Percentiles rank a stretch among this genome's conserved stretches.
These are phyloP conservation scores for Cephus runcator DNA, from an alignment of 2,888 invertebrate species.

Conservation along the genomic window DNA sequence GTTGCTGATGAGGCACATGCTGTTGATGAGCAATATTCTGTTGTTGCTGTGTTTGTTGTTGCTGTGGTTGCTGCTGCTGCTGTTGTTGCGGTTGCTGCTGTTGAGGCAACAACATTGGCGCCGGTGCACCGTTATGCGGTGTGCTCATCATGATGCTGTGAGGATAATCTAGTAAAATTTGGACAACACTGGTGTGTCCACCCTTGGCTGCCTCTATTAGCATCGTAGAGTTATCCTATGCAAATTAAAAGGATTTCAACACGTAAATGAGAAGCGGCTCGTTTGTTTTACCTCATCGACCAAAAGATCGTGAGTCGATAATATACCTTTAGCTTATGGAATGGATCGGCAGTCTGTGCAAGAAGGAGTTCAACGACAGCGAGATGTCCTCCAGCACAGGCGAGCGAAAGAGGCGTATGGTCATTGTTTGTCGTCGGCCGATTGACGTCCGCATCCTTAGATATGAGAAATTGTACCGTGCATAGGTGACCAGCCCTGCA, in stretches of 20 bases:
- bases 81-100: slow-evolving; percentile 45
- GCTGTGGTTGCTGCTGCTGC: slow-evolving; percentile 34
- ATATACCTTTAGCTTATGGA: slow-evolving; percentile 89
- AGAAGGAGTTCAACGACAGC: slow-evolving; percentile 93
- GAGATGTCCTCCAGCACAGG: slow-evolving; percentile 96
- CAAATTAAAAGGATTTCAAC: not conserved
- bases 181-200: slow-evolving; percentile 95
- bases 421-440: slow-evolving; percentile 93
- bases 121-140: slow-evolving; percentile 56
- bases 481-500: slow-evolving; percentile 95
- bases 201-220: slow-evolving; percentile 98
- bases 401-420: slow-evolving; percentile 95
- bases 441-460: slow-evolving; percentile 87
- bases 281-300: not conserved
- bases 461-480: slow-evolving; percentile 95
- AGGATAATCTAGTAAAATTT: slow-evolving; percentile 93
- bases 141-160: slow-evolving; percentile 81
- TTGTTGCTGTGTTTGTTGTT: slow-evolving; percentile 65
- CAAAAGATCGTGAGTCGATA: not conserved
- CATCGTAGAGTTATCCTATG: slow-evolving; percentile 95
- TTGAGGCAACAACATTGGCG: slow-evolving; percentile 52
- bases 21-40: slow-evolving; percentile 43
- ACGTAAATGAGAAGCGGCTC: not conserved
- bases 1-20: slow-evolving; percentile 63
- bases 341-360: slow-evolving; percentile 92